Base-by-base conservation (phyloP, 2,888 invertebrate species). In the Drosophila robusta region DNA sequence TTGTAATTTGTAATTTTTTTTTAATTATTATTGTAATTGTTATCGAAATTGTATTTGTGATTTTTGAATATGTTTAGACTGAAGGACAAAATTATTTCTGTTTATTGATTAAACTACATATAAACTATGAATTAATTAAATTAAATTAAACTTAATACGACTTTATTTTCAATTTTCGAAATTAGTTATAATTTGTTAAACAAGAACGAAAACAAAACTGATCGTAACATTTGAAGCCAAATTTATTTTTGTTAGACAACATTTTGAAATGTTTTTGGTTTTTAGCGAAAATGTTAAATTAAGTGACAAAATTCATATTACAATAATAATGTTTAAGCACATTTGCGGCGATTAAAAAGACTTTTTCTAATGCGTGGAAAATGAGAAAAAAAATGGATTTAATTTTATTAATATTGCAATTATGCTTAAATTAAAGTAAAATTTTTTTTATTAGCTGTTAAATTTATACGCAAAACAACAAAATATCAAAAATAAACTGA, bases 281-380 rank as follows among this genome's bases (percentile, higher is more conserved):
- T 64, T 62, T 80, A 75, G 75, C 51, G 52, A 78, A 70, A 81
- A 78, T 62, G 46, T 65, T 51, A 65, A 75, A 67, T 65, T 80
- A 82, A 64, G 77, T 46, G 55, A 68, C 58, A 57, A 80, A 83
- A 80, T 87, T 80, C 41, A 64, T 75, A 61, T 76, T 72, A 85
- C 83, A 84, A 83, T 83, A 81, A 74, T 75, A 80, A 69, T 77
- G 58, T 72, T 74, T 82, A 88, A 89, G 90, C 89, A 86, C 68
- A 75, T 83, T 88, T 87, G 89, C 85, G 89, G 90, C 87, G 81
- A 89, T 87, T 79, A 56, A 86, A 86, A 86, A 86, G 87, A 89
- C 87, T 88, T 84, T 84, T 81, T 78, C 63, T 57, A 72, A 52
- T 66, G 75, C 72, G 80, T 70, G 70, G 68, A 80, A 68, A 78